Conservation (phyloP, 2,888 invertebrate species). For the Chironomus tentans region DNA sequence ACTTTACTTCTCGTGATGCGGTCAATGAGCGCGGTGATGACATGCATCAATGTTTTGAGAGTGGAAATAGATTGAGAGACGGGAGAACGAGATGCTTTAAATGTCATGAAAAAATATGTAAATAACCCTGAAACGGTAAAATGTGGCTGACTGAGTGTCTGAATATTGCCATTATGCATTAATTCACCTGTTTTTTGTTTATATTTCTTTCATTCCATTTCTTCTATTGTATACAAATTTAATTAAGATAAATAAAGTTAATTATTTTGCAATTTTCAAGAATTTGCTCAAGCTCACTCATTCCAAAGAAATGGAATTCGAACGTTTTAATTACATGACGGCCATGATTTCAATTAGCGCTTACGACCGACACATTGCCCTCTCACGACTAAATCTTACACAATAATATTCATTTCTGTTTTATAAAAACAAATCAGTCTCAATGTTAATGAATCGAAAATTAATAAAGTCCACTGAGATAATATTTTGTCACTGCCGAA, state of each 20-base stretch:
- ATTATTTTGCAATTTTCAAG: too few relatives aligned
- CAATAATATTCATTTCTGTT: neutral
- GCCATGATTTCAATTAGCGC: conserved; percentile 13
- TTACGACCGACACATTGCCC: neutral
- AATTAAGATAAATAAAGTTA: too few relatives aligned
- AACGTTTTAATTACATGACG: neutral
- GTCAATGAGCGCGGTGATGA: neutral
- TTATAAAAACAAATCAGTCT: neutral
- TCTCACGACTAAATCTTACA: neutral
- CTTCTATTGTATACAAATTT: too few relatives aligned
- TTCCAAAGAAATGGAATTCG: neutral
- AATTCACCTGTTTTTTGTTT: neutral
- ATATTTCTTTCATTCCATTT: too few relatives aligned
- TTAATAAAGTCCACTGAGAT: too few relatives aligned
- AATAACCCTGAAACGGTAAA: neutral
- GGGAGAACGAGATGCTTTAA: neutral
- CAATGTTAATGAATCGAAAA: conserved; percentile 14
- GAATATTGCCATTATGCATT: neutral
- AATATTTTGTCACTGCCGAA: too few relatives aligned
- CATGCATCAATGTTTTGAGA: too few relatives aligned
- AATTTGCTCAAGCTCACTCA: too few relatives aligned
- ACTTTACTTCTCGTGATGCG: neutral
- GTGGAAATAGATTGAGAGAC: too few relatives aligned
- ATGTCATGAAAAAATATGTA: neutral
- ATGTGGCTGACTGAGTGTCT: neutral